These are phyloP conservation scores for Masnerella sp. DNA, from an alignment of 2,888 invertebrate genomes.

Conservation along the genomic window DNA sequence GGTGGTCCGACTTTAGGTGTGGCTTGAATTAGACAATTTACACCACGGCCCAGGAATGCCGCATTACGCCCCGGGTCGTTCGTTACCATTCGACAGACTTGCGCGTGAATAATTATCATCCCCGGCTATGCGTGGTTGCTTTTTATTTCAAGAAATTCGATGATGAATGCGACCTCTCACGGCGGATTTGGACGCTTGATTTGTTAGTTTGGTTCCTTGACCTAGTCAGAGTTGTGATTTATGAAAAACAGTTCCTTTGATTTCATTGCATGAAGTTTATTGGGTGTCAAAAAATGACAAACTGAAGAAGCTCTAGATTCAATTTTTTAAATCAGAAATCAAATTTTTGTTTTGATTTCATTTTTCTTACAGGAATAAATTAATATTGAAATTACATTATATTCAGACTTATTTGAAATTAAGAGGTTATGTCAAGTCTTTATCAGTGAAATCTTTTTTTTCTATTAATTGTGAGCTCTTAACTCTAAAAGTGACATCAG, in stretches of 20 bases:
- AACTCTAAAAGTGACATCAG: no score
- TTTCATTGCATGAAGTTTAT: no score
- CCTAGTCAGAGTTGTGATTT: no score
- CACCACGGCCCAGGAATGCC: constrained; percentile 25
- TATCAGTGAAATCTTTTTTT: no score
- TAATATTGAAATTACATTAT: not conserved
- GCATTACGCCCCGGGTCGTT: constrained; percentile 34
- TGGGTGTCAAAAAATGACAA: no score
- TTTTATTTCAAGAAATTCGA: constrained; percentile 27
- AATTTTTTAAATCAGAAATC: not conserved
- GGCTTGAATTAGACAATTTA: constrained; percentile 41
- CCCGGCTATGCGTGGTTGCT: constrained; percentile 8
- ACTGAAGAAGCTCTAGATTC: no score
- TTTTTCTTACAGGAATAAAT: no score
- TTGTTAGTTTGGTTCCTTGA: not conserved
- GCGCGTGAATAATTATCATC: constrained; percentile 23
- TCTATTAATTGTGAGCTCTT: no score
- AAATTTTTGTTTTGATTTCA: no score
- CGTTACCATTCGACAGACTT: constrained; percentile 34
- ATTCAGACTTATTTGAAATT: not conserved
- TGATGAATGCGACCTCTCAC: constrained; percentile 5
- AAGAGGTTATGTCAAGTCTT: no score
- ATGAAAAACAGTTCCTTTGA: no score
- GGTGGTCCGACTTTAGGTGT: constrained; percentile 44
- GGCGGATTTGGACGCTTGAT: not conserved